A percentile compares a stretch with the other conserved stretches of the same genome.
phyloP scores from a whole-genome alignment of 2,888 invertebrate genomes.

The Reticulitermes lucifugus region DNA sequence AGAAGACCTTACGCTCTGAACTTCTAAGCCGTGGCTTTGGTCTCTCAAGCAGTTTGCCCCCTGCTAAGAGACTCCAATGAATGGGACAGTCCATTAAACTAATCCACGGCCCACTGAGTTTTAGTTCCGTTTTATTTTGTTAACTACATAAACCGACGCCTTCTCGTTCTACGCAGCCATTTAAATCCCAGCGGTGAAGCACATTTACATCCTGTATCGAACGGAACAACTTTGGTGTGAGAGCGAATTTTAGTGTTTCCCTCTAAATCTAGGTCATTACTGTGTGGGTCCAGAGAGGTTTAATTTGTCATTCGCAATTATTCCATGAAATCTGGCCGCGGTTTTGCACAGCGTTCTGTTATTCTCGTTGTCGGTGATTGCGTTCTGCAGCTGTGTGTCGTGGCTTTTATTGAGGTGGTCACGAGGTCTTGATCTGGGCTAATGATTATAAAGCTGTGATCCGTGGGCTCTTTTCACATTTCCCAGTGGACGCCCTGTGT shows the following conservation, averaged over 20 bases:
- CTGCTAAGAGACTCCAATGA: neutral
- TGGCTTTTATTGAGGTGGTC: no score
- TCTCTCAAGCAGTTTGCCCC: neutral
- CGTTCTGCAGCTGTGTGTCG: no score
- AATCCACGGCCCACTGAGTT: neutral
- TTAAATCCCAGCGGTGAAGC: neutral
- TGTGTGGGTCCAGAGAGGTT: neutral
- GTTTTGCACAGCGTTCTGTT: no score
- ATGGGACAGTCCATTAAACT: neutral
- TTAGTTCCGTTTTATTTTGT: neutral
- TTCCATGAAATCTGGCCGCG: neutral
- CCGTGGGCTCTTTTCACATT: no score
- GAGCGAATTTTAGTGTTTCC: neutral
- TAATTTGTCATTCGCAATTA: neutral
- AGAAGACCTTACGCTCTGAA: neutral
- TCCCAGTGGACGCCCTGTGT: no score
- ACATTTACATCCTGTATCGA: neutral
- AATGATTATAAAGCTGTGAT: no score
- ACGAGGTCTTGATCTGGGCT: no score
- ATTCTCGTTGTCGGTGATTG: no score
- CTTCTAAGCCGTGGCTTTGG: neutral
- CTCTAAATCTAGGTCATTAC: neutral
- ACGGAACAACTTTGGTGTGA: neutral
- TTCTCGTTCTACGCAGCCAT: neutral
- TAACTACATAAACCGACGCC: neutral